A percentile compares a stretch with the other conserved stretches of the same genome.
Conservation (phyloP, 1,140 invertebrate genomes). For the Chrysopa pallens region DNA sequence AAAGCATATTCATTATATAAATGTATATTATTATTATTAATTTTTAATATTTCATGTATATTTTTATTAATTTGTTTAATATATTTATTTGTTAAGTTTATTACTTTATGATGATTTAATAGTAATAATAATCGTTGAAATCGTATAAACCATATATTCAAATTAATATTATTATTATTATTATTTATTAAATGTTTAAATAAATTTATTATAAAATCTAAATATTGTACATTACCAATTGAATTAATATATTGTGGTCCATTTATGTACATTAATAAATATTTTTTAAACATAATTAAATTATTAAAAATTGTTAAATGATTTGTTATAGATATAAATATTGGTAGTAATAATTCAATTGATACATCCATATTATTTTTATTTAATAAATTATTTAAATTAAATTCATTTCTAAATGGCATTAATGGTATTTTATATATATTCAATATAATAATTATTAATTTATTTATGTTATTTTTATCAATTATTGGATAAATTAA, state of each 20-base stretch:
- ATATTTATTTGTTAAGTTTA: slow-evolving; percentile 25
- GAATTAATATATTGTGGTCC: slow-evolving; percentile 37
- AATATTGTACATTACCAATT: slow-evolving; percentile 36
- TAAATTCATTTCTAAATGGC: slow-evolving; percentile 22
- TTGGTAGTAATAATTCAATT: slow-evolving; percentile 27
- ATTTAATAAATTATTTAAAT: slow-evolving; percentile 1
- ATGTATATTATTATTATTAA: slow-evolving; percentile 32
- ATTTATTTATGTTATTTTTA: slow-evolving; percentile 27
- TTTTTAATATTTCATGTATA: slow-evolving; percentile 27
- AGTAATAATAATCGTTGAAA: slow-evolving; percentile 34
- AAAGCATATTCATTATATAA: slow-evolving; percentile 43
- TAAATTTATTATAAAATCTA: slow-evolving; percentile 26
- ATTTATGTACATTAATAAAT: slow-evolving; percentile 19
- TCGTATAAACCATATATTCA: slow-evolving; percentile 37
- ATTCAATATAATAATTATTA: slow-evolving; percentile 32
- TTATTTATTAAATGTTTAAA: slow-evolving; percentile 20
- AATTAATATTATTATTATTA: slow-evolving; percentile 23
- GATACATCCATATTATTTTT: slow-evolving; percentile 17
- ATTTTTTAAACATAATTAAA: slow-evolving; percentile 3
- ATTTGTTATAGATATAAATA: slow-evolving; percentile 9
- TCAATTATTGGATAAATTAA: slow-evolving; percentile 41
- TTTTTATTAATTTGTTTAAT: slow-evolving; percentile 30
- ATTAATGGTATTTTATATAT: slow-evolving; percentile 38
- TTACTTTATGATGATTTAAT: slow-evolving; percentile 23
- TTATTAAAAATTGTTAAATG: slow-evolving; percentile 2